Evolutionary conservation across 1,140 invertebrate species (phyloP), one percentile per base, ranked within the genome.

Genomic region (Medauroidea extradentata): DNA sequence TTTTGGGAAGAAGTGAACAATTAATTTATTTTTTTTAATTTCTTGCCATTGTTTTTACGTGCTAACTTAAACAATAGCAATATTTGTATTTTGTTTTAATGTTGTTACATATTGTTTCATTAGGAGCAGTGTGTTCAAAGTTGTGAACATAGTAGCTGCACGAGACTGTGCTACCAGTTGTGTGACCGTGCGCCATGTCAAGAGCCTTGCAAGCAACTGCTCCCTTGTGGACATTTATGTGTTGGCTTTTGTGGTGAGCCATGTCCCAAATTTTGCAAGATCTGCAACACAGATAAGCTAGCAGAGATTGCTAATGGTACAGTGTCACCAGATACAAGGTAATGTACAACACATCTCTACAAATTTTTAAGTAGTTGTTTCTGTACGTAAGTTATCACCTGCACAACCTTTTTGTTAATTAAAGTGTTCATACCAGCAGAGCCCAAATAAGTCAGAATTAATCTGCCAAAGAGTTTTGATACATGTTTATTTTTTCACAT

Each of bases 241-340:
- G 75, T 81, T 66, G 86, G 86, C 23, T 79, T 85, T 51, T 89
- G 88, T 73, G 85, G 85, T 14, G 87, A 90, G 69, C 72, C 75
- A 63, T 81, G 81, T 69, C 80, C 75, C 71, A 78, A 69, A 49
- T 59, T 79, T 16, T 83, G 82, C 69, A 67, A 71, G 3, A 51
- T 71, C 48, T 83, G 82, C 67, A 52, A 71, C 48, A 69, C 73
- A 19, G 73, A 75, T 1, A 52, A 71, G 50, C 73, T 81, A 72
- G 64, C 72, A 24, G 77, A 74, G 19, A 74, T 78, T 43, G 78
- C 88, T 58, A 42, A 69, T 63, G 83, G 83, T 5, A 77, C 73
- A 63, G 82, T 79, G 59, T 79, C 81, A 2, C 73, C 76, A 25
- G 74, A 81, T 65, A 80, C 79, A 16, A 77, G 74, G 79, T 81